A percentile compares a stretch with the other conserved stretches of the same genome.
These are phyloP conservation scores for Synchiropus splendidus DNA, from an alignment of 2,113 vertebrate genomes.

Conservation along the genomic window DNA sequence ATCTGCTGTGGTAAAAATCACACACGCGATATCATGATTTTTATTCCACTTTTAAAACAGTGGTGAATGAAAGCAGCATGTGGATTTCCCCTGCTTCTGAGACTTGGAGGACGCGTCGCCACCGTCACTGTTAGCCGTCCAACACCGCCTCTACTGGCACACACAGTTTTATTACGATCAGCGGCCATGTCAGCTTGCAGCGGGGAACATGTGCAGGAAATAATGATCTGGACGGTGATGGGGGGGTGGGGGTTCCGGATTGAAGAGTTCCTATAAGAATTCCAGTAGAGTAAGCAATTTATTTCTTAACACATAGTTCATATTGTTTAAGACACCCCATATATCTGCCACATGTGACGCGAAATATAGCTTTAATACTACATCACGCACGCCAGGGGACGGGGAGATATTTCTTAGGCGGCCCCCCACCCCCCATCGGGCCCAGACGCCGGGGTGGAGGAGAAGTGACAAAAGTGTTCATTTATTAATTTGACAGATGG, in stretches of 20 bases:
- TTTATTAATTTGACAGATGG: constrained; percentile 1
- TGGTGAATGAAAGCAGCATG: too few species aligned
- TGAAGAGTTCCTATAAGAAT: constrained; percentile 74
- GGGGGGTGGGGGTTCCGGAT: constrained; percentile 46
- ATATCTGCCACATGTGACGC: constrained; percentile 67
- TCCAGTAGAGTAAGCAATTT: constrained; percentile 74
- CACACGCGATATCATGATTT: too few species aligned
- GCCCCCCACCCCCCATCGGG: constrained; percentile 1
- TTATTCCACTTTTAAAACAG: too few species aligned
- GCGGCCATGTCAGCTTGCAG: constrained; percentile 62
- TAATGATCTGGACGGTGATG: constrained; percentile 63
- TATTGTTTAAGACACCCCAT: constrained; percentile 72
- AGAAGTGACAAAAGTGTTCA: constrained; percentile 18
- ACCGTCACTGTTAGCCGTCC: constrained; percentile 26
- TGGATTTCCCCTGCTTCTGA: too few species aligned
- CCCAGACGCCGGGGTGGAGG: neutral
- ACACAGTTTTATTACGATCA: constrained; percentile 70
- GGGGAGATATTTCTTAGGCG: constrained; percentile 59
- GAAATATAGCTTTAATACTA: constrained; percentile 74
- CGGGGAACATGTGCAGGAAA: constrained; percentile 66
- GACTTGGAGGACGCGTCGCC: too few species aligned
- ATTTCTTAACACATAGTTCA: constrained; percentile 75
- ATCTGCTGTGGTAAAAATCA: too few species aligned
- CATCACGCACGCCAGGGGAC: constrained; percentile 56
- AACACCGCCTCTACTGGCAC: constrained; percentile 1